Evolutionary conservation across 2,113 vertebrate species (phyloP).

Genomic region (Colaptes auratus): DNA sequence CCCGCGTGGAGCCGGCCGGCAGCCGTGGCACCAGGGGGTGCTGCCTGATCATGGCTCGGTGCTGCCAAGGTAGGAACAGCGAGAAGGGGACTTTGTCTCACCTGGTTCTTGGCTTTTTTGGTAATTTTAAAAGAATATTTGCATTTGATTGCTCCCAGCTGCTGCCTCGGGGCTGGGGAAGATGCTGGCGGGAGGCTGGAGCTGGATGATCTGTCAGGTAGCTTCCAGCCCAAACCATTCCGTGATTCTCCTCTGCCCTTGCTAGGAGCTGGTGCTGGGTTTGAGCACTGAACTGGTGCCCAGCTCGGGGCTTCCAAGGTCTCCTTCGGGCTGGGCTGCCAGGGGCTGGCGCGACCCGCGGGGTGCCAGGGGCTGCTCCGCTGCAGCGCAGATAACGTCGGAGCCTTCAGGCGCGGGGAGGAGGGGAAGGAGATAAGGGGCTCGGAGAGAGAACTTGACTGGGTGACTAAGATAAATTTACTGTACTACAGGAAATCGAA

Average conservation of each 20-base stretch:
- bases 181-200: not conserved
- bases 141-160: rapidly evolving
- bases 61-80: not conserved
- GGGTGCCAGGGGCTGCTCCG: slow-evolving; percentile 20
- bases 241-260: not conserved
- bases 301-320: not conserved
- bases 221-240: too few relatives aligned
- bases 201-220: too few relatives aligned
- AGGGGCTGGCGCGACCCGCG: slow-evolving; percentile 10
- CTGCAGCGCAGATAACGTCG: slow-evolving; percentile 63
- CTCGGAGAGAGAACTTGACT: slow-evolving; percentile 58
- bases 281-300: not conserved
- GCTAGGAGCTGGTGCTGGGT: not conserved
- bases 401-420: slow-evolving; percentile 53
- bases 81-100: not conserved
- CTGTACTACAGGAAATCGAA: slow-evolving; percentile 78
- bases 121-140: rapidly evolving
- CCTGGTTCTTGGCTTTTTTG: not conserved
- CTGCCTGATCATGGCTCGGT: slow-evolving; percentile 28
- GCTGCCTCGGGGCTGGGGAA: not conserved
- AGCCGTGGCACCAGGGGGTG: slow-evolving; percentile 71
- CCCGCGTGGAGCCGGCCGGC: not conserved
- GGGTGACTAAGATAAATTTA: slow-evolving; percentile 80
- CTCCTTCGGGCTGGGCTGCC: not conserved
- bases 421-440: slow-evolving; percentile 76